phyloP scores from a whole-genome alignment of 2,888 invertebrate species.

The Drosophila prolongata region DNA sequence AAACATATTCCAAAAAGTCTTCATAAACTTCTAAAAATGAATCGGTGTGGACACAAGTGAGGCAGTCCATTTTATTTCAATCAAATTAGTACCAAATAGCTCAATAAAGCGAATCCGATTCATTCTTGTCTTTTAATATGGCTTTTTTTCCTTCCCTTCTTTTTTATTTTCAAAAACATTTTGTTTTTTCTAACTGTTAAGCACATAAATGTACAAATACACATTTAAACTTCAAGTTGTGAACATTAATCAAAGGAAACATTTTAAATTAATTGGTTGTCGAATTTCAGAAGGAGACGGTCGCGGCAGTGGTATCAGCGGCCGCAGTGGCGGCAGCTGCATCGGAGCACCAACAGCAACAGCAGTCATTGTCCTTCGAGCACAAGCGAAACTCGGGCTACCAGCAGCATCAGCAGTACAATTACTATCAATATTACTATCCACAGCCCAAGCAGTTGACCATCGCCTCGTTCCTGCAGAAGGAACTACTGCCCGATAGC shows the following conservation, averaged over 20 bases:
- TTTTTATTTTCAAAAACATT: too few relatives aligned
- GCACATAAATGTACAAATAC: too few relatives aligned
- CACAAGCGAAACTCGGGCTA: constrained; percentile 31
- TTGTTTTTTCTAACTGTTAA: too few relatives aligned
- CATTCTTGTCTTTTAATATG: too few relatives aligned
- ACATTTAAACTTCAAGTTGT: too few relatives aligned
- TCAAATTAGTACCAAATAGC: too few relatives aligned
- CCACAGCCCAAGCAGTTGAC: constrained; percentile 81
- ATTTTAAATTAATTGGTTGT: constrained; percentile 12
- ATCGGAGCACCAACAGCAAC: constrained; percentile 25
- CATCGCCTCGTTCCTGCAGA: constrained; percentile 80
- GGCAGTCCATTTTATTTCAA: too few relatives aligned
- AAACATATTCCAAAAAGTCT: too few relatives aligned
- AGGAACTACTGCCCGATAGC: constrained; percentile 69
- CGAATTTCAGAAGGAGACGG: constrained; percentile 60
- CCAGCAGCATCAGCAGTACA: constrained; percentile 52
- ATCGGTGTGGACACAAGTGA: too few relatives aligned
- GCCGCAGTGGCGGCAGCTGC: constrained; percentile 23
- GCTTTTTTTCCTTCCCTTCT: neutral
- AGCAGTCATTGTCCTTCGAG: constrained; percentile 17
- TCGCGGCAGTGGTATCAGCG: constrained; percentile 20
- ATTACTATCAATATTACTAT: constrained; percentile 69
- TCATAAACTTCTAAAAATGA: too few relatives aligned
- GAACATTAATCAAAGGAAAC: neutral
- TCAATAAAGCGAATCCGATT: too few relatives aligned